These are phyloP conservation scores for Sebastes oblongus DNA, from an alignment of 2,797 vertebrate genomes.

Conservation along the genomic window DNA sequence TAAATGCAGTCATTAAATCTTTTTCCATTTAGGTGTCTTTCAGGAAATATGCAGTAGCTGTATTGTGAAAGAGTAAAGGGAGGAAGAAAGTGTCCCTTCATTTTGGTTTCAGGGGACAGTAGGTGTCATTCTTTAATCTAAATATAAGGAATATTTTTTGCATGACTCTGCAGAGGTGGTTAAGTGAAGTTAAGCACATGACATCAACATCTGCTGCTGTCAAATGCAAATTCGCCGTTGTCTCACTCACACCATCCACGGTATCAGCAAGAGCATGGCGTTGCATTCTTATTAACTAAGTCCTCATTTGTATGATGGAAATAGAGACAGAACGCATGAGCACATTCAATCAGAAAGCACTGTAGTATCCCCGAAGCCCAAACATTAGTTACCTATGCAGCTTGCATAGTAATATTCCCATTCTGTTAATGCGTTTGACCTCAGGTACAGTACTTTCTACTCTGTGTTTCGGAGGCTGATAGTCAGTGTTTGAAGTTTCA, in stretches of 20 bases:
- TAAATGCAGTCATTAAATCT: conserved; percentile 76
- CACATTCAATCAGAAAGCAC: conserved; percentile 62
- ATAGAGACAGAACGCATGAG: conserved; percentile 42
- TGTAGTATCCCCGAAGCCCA: conserved; percentile 57
- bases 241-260: conserved; percentile 24
- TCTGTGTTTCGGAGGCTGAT: conserved; percentile 33
- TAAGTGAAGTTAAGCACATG: conserved; percentile 46
- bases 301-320: conserved; percentile 59
- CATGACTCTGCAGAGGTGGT: conserved; percentile 37
- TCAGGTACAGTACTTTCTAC: conserved; percentile 54
- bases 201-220: conserved; percentile 25
- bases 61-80: neutral
- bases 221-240: conserved; percentile 53
- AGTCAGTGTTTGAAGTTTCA: conserved; percentile 53
- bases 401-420: conserved; percentile 55
- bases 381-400: conserved; percentile 63
- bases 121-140: conserved; percentile 32
- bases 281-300: conserved; percentile 47
- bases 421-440: conserved; percentile 67
- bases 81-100: neutral
- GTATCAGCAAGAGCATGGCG: conserved; percentile 21
- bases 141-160: conserved; percentile 14
- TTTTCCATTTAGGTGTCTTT: conserved; percentile 50
- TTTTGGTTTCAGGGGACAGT: conserved; percentile 6
- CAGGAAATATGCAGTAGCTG: conserved; percentile 21